Evolutionary conservation across 1,140 invertebrate genomes (phyloP), one percentile per base, ranked within the genome.

Genomic region (Lucilia sericata): DNA sequence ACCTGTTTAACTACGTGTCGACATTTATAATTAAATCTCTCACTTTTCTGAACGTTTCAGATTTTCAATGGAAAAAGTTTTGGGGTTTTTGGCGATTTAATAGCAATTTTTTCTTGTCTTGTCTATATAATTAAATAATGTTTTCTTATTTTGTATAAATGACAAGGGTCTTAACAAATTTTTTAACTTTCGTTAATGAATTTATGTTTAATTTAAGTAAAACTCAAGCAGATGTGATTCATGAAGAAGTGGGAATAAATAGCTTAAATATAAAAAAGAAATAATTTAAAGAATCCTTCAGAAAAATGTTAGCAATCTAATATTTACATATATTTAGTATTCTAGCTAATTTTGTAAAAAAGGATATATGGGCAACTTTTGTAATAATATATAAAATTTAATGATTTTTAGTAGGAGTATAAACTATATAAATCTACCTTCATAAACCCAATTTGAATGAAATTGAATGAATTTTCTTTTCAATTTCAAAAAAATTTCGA

Each of bases 11-110:
- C 65, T 70, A 70, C 65, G 65, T 70, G 65, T 70, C 65, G 65
- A 70, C 65, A 25, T 70, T 70, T 70, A 70, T 70, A 70, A 70
- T 70, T 70, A 70, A 70, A 70, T 70, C 65, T 60, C 55, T 70
- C 65, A 70, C 19, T 70, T 70, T 21, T 70, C 2, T 70, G 60
- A 25, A 1, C 65, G 65, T 70, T 19, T 30, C 1, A 3, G 25
- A 30, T 30, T 30, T 19, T 70, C n/a, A 21, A 70, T 70, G 10
- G 65, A 21, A 70, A 70, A 70, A 70, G 65, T 70, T 70, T 19
- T 21, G 25, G 65, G 65, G 65, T 25, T 70, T 70, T 70, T 30
- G 25, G 21, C 65, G 21, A 21, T 70, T 70, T 21, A 70, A 70
- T 25, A 70, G 19, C 65, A 70, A 25, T 21, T 70, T 55, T 25